Base-by-base conservation (phyloP, 1,140 invertebrate species). In the Babylonia areolata region DNA sequence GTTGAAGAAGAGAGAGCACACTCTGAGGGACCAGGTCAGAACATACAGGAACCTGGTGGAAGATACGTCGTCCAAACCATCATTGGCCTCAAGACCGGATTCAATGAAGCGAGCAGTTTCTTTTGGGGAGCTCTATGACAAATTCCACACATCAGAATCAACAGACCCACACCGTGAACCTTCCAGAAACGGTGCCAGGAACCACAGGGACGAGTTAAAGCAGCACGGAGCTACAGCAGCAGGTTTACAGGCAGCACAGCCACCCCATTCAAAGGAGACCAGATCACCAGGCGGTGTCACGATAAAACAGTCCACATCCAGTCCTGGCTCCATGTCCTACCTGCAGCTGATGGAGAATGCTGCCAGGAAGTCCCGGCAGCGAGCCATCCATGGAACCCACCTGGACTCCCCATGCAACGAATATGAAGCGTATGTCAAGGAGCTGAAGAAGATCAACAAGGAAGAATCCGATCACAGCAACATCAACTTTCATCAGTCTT, bases 1-100 rank as follows among this genome's bases (percentile, higher is more conserved):
- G 0, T 94, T 99, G 77, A 95, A 96, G 91, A 96, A 96, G 17
- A 80, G 42, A 42, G 51, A 78, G 23, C 64, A 35, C 37, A 83
- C 37, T 78, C 31, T 82, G 20, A 39, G 40, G 35, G 81, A 86
- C 75, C 75, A 40, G 37, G 35, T 77, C 9, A 77, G 75, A 40
- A 77, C 20, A 9, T 77, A 77, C 28, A 23, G 35, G 9, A 40
- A 77, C 35, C 75, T 39, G 75, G 75, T 40, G 37, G 75, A 40
- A 15, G 75, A 77, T 28, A 37, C 20, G 6, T 40, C 35, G 17
- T 82, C 69, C 0, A 40, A 31, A 23, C 11, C 33, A 20, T 54
- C 51, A 15, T 51, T 51, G 46, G 46, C 31, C 28, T 11, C n/a
- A n/a, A 20, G n/a, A 35, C 35, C 46, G 2, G 78, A 73, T 77